Base-by-base conservation (phyloP, 1,140 invertebrate genomes). In the Diorhabda carinulata region DNA sequence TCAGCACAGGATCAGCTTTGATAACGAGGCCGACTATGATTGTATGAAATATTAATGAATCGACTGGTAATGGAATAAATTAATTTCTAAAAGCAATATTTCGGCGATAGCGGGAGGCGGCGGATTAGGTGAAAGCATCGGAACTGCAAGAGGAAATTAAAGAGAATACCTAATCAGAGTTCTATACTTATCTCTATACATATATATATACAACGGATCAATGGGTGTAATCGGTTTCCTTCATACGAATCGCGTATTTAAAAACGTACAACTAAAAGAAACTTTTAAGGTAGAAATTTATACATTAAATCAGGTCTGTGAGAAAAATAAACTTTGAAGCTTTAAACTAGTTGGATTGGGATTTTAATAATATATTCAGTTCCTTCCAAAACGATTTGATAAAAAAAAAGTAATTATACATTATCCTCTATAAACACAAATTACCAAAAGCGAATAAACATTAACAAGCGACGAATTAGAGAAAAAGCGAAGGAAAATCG, bases 51-150 rank as follows among this genome's bases (percentile, higher is more conserved):
- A 67, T 67, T 67, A 67, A 67, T 67, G 65, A 67, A 67, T 67
- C 65, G 65, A 67, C 65, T 67, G 65, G 65, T 81, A 81, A 81
- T 81, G 80, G 80, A 81, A 81, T 81, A 81, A 81, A 81, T 81
- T 81, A 81, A 81, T 80, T 81, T 79, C 79, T 81, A 75, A 81
- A 81, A 80, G 80, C 80, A 78, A 80, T 81, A 80, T 80, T 81
- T 78, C 77, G 74, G 72, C 69, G 68, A 52, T 52, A n/a, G 47
- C 47, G 47, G 47, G 47, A 52, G 47, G 47, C 47, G n/a, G 58
- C 59, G 73, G 71, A 72, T 74, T 74, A 73, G 76, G 71, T 71
- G 72, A 70, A 60, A 66, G 64, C 71, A 70, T 73, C 71, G 73
- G 70, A 73, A 73, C 74, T 70, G 69, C 67, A 62, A 67, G 73